Evolutionary conservation across 2,797 vertebrate genomes (phyloP).

Genomic region (Mastacembelus armatus): DNA sequence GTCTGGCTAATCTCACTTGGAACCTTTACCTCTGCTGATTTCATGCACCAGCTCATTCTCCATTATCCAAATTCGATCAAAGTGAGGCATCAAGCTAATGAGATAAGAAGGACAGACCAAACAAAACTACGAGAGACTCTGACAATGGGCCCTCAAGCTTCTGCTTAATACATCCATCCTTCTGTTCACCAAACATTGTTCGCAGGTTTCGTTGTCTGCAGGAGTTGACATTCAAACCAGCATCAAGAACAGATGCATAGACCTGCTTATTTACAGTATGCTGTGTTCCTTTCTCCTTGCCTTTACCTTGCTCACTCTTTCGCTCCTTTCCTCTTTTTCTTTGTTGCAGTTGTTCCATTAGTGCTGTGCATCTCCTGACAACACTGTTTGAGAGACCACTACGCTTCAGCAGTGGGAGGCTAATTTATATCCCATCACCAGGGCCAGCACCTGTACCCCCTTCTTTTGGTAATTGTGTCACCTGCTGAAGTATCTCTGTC

Average conservation of each 20-base stretch:
- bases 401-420: conserved; percentile 4
- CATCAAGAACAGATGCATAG: no score
- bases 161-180: background rate
- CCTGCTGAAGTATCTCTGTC: conserved; percentile 6
- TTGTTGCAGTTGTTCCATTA: background rate
- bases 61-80: conserved; percentile 39
- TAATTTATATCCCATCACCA: conserved; percentile 53
- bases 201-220: background rate
- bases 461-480: background rate
- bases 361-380: conserved; percentile 25
- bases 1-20: conserved; percentile 25
- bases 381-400: no score
- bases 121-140: background rate
- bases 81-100: conserved; percentile 8
- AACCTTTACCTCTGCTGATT: conserved; percentile 43
- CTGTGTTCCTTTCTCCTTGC: no score
- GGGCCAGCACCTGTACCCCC: background rate
- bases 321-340: background rate
- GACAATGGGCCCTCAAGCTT: conserved; percentile 7
- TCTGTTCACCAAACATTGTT: background rate
- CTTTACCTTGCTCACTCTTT: background rate
- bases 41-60: conserved; percentile 44
- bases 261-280: no score
- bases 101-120: conserved; percentile 24
- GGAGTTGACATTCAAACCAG: background rate